A percentile compares a stretch with the other conserved stretches of the same genome.
Conservation (phyloP, 2,888 invertebrate species). For the Ecdyonurus torrentis region DNA sequence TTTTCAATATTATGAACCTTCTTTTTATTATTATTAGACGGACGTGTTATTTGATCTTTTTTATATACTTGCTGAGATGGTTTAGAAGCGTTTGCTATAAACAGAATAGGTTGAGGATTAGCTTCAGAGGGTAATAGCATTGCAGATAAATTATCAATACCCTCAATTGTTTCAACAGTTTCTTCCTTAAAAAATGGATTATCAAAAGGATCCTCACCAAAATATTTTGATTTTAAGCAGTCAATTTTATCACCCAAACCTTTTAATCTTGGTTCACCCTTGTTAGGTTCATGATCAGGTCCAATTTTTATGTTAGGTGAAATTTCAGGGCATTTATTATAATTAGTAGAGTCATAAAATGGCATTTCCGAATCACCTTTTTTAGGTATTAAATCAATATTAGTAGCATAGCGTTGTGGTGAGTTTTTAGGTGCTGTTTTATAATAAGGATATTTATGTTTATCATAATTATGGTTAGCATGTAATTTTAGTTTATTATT, state of each 20-base stretch:
- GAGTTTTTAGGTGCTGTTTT: conserved; percentile 32
- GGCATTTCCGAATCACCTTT: conserved; percentile 48
- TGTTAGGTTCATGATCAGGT: conserved; percentile 18
- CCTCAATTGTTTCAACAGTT: conserved; percentile 19
- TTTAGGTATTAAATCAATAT: conserved; percentile 40
- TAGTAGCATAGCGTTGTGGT: conserved; percentile 46
- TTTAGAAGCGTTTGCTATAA: background rate
- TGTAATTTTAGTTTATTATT: background rate
- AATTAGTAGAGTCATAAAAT: conserved; percentile 42
- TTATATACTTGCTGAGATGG: background rate
- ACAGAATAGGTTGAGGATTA: background rate
- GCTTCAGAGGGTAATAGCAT: background rate
- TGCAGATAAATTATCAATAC: background rate
- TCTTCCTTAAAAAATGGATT: conserved; percentile 46
- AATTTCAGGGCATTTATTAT: conserved; percentile 36
- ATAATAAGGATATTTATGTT: conserved; percentile 50
- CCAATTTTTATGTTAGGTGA: conserved; percentile 30
- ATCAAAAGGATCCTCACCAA: conserved; percentile 55
- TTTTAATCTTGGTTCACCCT: conserved; percentile 30
- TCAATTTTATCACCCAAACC: conserved; percentile 56
- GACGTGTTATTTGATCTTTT: too few relatives aligned
- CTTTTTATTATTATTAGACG: background rate
- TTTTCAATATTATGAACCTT: background rate
- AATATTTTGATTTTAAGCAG: conserved; percentile 56
- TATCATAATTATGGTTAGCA: conserved; percentile 5